Evolutionary conservation across 2,113 vertebrate species (phyloP).

Genomic region (Fregetta grallaria): DNA sequence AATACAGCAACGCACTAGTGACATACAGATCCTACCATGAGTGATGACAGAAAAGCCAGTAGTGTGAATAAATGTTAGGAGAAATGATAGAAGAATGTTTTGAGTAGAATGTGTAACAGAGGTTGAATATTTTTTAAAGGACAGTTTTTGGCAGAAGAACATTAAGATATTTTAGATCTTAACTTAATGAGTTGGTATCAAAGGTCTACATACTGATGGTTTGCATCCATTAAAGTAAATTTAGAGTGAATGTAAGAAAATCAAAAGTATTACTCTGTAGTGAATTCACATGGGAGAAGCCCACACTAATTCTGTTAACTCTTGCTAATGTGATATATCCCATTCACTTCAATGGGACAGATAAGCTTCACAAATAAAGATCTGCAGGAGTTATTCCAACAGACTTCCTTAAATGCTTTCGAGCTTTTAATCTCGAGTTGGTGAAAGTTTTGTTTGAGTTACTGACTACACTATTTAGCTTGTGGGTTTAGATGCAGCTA

Average conservation of each 20-base stretch:
- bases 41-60: background rate
- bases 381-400: background rate
- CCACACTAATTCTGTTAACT: background rate
- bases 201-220: accelerated
- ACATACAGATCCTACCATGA: background rate
- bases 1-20: background rate
- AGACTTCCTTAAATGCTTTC: background rate
- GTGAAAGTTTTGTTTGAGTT: background rate
- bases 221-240: background rate
- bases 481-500: background rate
- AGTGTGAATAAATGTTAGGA: background rate
- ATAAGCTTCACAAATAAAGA: background rate
- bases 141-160: background rate
- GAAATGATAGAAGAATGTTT: background rate
- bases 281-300: background rate
- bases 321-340: background rate
- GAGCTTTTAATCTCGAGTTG: background rate
- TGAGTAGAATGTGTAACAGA: background rate
- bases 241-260: background rate
- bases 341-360: background rate
- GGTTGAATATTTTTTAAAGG: background rate
- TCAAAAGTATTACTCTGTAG: background rate
- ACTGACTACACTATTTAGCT: background rate
- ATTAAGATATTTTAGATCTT: background rate
- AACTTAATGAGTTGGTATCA: background rate